Evolutionary conservation across 2,797 vertebrate genomes (phyloP).

Genomic region (Sibirionetta formosa): DNA sequence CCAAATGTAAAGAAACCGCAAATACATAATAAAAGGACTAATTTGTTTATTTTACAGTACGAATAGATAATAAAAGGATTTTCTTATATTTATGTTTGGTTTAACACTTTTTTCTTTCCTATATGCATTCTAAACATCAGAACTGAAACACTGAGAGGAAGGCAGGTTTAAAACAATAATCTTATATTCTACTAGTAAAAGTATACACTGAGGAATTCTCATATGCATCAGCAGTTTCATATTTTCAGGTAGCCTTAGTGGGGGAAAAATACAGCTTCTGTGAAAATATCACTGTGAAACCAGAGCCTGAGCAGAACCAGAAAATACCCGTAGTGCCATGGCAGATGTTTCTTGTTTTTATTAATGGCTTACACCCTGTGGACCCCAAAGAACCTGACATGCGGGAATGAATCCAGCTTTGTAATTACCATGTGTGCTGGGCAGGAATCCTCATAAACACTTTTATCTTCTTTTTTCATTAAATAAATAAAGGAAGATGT

Average conservation of each 20-base stretch:
- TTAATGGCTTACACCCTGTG: accelerated
- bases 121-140: background rate
- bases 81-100: background rate
- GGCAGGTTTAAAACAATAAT: background rate
- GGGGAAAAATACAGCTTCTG: background rate
- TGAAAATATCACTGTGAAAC: background rate
- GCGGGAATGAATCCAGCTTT: background rate
- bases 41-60: background rate
- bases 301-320: background rate
- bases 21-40: background rate
- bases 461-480: background rate
- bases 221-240: background rate
- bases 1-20: background rate
- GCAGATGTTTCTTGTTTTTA: background rate
- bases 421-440: background rate
- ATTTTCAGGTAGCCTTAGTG: background rate
- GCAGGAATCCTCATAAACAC: background rate
- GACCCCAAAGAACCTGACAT: background rate
- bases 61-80: background rate
- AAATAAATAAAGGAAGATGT: background rate
- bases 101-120: background rate
- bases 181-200: background rate
- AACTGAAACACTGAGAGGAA: background rate
- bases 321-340: background rate
- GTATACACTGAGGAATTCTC: background rate